These are phyloP conservation scores for Embidobia sp. DNA, from an alignment of 2,888 invertebrate species.

Conservation along the genomic window DNA sequence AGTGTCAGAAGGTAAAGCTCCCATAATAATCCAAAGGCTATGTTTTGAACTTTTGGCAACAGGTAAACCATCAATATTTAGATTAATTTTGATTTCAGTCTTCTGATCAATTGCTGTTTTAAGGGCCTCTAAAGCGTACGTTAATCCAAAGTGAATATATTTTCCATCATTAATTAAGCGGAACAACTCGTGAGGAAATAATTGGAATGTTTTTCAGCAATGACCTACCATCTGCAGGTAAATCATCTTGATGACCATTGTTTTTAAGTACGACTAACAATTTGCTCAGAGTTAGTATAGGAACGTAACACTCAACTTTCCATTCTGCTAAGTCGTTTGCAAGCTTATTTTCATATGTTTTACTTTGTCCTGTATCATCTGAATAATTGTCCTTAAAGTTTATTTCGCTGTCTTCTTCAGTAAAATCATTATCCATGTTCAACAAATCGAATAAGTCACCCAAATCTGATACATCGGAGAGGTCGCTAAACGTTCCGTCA, in stretches of 20 bases:
- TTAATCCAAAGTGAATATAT: conserved; percentile 24
- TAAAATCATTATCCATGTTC: background rate
- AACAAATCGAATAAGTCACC: conserved; percentile 4
- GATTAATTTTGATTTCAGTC: background rate
- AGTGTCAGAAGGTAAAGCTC: background rate
- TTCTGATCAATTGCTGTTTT: too few relatives aligned
- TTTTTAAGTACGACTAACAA: conserved; percentile 5
- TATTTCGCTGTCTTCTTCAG: background rate
- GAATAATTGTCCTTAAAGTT: background rate
- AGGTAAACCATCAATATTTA: conserved; percentile 2
- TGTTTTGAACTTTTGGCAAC: conserved; percentile 8
- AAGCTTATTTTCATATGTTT: background rate
- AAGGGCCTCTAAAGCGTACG: too few relatives aligned
- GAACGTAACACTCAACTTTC: conserved; percentile 2
- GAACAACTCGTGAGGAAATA: background rate
- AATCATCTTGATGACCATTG: conserved; percentile 23
- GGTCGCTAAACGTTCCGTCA: background rate
- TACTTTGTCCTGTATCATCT: background rate
- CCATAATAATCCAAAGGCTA: conserved; percentile 25
- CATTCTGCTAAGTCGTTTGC: background rate
- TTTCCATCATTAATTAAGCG: conserved; percentile 17
- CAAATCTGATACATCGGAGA: background rate
- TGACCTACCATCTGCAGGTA: conserved; percentile 24
- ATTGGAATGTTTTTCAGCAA: conserved; percentile 1
- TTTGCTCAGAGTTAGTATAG: background rate